Conservation (phyloP, 1,140 invertebrate genomes). For the Phenacoccus solenopsis region DNA sequence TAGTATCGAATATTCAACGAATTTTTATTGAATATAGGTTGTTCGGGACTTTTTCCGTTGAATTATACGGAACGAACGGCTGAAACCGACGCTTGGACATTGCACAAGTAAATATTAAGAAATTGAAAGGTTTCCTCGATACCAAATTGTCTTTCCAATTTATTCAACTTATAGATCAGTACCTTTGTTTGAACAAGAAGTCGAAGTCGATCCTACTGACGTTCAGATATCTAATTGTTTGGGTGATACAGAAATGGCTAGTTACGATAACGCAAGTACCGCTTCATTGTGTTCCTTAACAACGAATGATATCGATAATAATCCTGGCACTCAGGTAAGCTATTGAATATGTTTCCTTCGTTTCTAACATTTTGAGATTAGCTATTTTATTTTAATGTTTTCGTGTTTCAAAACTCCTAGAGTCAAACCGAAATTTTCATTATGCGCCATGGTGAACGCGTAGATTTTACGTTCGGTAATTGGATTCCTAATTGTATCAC, state of each 20-base stretch:
- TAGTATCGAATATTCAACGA: no score
- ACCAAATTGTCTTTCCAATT: not conserved
- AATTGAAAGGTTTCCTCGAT: not conserved
- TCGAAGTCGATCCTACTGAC: not conserved
- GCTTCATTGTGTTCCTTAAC: not conserved
- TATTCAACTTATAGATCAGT: constrained; percentile 19
- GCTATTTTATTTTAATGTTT: not conserved
- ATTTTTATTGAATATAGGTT: no score
- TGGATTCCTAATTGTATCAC: constrained; percentile 84
- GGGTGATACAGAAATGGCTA: not conserved
- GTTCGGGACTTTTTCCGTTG: constrained; percentile 59
- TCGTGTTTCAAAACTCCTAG: not conserved
- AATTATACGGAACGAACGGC: constrained; percentile 69
- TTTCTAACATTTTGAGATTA: not conserved
- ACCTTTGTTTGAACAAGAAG: constrained; percentile 6
- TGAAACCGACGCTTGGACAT: constrained; percentile 80
- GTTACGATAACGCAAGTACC: constrained; percentile 1
- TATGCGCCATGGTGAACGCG: constrained; percentile 74
- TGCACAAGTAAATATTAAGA: constrained; percentile 45
- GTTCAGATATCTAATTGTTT: not conserved
- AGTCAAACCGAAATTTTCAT: constrained; percentile 45
- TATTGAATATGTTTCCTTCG: not conserved
- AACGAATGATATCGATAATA: not conserved
- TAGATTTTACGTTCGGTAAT: constrained; percentile 80
- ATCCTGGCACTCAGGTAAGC: not conserved